Conservation (phyloP, 2,113 vertebrate genomes). For the Psilopsiagon aurifrons region DNA sequence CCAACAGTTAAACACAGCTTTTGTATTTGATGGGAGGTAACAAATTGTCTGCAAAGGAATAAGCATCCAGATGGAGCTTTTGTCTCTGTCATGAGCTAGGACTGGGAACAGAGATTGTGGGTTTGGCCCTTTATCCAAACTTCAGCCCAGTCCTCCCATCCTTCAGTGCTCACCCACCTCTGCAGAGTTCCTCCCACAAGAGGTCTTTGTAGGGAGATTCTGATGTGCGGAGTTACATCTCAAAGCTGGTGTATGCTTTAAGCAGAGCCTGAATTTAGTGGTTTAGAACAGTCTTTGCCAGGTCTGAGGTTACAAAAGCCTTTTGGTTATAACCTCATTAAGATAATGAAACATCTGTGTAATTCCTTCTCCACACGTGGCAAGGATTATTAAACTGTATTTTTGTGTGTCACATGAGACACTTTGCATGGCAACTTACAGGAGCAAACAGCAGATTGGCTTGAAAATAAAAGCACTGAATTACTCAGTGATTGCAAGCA, state of each 20-base stretch:
- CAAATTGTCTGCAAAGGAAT: neutral
- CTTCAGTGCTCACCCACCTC: neutral
- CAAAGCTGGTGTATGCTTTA: neutral
- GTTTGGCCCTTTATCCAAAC: neutral
- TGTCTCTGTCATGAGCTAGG: neutral
- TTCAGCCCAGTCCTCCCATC: neutral
- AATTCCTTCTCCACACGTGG: slow-evolving; percentile 23
- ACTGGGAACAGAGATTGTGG: neutral
- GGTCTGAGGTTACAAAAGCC: slow-evolving; percentile 44
- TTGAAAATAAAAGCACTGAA: slow-evolving; percentile 3
- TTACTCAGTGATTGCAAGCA: slow-evolving; percentile 21
- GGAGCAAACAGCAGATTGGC: neutral
- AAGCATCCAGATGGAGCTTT: neutral
- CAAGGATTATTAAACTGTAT: slow-evolving; percentile 48
- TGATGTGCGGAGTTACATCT: neutral
- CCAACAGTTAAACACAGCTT: neutral
- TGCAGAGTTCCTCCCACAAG: neutral
- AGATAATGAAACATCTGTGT: slow-evolving; percentile 70
- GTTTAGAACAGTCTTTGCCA: slow-evolving; percentile 7
- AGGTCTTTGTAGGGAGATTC: neutral
- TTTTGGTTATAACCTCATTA: slow-evolving; percentile 62
- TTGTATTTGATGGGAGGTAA: neutral
- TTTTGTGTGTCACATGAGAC: slow-evolving; percentile 28
- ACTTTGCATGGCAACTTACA: neutral
- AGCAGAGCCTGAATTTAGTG: neutral